A percentile compares a stretch with the other conserved stretches of the same genome.
These are phyloP conservation scores for Trichonephila clavipes DNA, from an alignment of 1,140 invertebrate genomes.

Conservation along the genomic window DNA sequence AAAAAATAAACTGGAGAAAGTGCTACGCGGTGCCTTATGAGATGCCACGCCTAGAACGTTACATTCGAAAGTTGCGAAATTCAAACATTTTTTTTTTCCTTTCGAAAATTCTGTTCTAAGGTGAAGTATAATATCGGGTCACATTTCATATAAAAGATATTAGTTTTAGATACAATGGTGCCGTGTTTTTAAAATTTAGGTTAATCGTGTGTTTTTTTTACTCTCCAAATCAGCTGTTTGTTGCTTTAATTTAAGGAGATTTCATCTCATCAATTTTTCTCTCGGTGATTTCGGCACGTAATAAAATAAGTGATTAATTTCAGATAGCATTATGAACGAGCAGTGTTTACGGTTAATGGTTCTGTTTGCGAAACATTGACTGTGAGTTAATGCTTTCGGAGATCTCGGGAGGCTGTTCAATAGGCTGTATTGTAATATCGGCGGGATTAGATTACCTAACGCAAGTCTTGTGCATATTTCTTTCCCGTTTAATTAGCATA, in stretches of 20 bases:
- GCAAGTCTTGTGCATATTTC: background rate
- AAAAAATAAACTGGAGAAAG: background rate
- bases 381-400: background rate
- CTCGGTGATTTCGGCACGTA: background rate
- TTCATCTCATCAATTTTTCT: constrained; percentile 40
- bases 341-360: background rate
- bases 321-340: background rate
- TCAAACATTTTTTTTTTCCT: constrained; percentile 36
- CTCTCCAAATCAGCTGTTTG: background rate
- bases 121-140: constrained; percentile 41
- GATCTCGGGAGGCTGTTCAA: background rate
- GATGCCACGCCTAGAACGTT: constrained; percentile 58
- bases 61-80: constrained; percentile 20
- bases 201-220: constrained; percentile 49
- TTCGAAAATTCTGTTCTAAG: background rate
- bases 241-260: constrained; percentile 17
- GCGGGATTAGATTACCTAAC: background rate
- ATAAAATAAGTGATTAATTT: constrained; percentile 43
- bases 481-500: background rate
- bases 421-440: background rate
- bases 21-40: constrained; percentile 22
- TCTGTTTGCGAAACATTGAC: background rate
- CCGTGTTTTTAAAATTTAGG: constrained; percentile 44
- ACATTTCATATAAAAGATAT: constrained; percentile 36
- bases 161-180: constrained; percentile 48